A percentile compares a stretch with the other conserved stretches of the same genome.
Conservation (phyloP, 2,888 invertebrate genomes). For the Diaprepes abbreviatus region DNA sequence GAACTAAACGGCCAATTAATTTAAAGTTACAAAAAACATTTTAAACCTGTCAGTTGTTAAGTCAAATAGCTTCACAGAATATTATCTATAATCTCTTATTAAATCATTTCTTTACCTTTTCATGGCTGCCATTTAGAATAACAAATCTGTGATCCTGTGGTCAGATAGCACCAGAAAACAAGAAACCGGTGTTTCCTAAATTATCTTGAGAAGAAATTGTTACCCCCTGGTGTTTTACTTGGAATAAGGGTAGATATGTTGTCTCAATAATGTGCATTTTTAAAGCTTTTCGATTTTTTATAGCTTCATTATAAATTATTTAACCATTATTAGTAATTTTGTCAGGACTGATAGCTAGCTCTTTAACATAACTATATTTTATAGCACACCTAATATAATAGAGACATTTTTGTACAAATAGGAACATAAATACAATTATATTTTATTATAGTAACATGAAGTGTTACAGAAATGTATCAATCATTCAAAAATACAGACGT, state of each 20-base stretch:
- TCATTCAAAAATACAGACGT: too few species aligned
- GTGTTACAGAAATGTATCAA: too few species aligned
- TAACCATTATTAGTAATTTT: too few species aligned
- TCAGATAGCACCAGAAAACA: conserved; percentile 51
- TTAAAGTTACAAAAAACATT: conserved; percentile 27
- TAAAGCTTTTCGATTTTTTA: not conserved
- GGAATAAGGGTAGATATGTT: conserved; percentile 55
- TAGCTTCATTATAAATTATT: too few species aligned
- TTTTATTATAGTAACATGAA: too few species aligned
- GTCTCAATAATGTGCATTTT: conserved; percentile 52
- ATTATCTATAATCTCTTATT: conserved; percentile 48
- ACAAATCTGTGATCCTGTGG: conserved; percentile 56
- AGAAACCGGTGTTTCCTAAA: conserved; percentile 54
- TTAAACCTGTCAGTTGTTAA: conserved; percentile 46
- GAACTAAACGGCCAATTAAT: conserved; percentile 42
- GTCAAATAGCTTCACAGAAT: conserved; percentile 48
- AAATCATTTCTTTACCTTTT: conserved; percentile 52
- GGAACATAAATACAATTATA: too few species aligned
- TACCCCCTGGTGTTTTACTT: conserved; percentile 50
- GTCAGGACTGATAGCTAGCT: too few species aligned
- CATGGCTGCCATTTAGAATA: conserved; percentile 52
- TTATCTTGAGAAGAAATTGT: conserved; percentile 32
- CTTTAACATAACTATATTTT: too few species aligned
- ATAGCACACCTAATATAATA: too few species aligned
- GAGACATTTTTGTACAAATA: too few species aligned